These are phyloP conservation scores for Agrilus cyanescens DNA, from an alignment of 2,888 invertebrate species.

Conservation along the genomic window DNA sequence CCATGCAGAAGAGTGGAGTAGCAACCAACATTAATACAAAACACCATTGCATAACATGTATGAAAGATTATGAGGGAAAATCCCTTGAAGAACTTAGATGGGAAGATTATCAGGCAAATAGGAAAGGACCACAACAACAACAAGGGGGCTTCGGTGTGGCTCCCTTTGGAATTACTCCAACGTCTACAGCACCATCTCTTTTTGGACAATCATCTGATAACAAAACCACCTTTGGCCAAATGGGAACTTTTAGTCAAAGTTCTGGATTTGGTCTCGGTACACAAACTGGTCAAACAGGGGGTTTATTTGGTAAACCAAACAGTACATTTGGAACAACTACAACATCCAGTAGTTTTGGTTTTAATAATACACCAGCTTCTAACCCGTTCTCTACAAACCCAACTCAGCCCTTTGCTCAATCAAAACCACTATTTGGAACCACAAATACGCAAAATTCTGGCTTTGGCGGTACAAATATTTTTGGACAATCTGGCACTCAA, in stretches of 20 bases:
- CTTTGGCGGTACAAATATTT: slow-evolving; percentile 35
- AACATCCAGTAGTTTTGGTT: slow-evolving; percentile 36
- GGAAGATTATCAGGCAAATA: slow-evolving; percentile 84
- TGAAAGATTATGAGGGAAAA: slow-evolving; percentile 96
- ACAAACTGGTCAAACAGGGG: slow-evolving; percentile 42
- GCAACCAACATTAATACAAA: slow-evolving; percentile 81
- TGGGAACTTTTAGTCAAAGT: slow-evolving; percentile 41
- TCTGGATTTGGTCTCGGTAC: slow-evolving; percentile 41
- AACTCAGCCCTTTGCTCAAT: slow-evolving; percentile 39
- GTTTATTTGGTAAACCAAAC: slow-evolving; percentile 57
- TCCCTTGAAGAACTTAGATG: slow-evolving; percentile 87
- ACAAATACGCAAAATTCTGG: slow-evolving; percentile 33
- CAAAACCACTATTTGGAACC: slow-evolving; percentile 28
- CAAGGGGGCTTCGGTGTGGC: slow-evolving; percentile 25
- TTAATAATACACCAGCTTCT: slow-evolving; percentile 29
- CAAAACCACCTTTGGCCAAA: slow-evolving; percentile 34
- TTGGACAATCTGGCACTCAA: slow-evolving; percentile 25
- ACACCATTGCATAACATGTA: slow-evolving; percentile 94
- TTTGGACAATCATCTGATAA: slow-evolving; percentile 47
- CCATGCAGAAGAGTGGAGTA: slow-evolving; percentile 78
- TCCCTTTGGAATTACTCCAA: slow-evolving; percentile 38
- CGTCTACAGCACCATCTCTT: slow-evolving; percentile 33
- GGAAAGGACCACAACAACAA: slow-evolving; percentile 48
- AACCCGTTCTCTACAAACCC: slow-evolving; percentile 35
- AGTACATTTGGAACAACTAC: slow-evolving; percentile 47